Percentiles rank a stretch among this genome's conserved stretches.
These are phyloP conservation scores for Trichogramma pretiosum DNA, from an alignment of 1,140 invertebrate genomes.

Conservation along the genomic window DNA sequence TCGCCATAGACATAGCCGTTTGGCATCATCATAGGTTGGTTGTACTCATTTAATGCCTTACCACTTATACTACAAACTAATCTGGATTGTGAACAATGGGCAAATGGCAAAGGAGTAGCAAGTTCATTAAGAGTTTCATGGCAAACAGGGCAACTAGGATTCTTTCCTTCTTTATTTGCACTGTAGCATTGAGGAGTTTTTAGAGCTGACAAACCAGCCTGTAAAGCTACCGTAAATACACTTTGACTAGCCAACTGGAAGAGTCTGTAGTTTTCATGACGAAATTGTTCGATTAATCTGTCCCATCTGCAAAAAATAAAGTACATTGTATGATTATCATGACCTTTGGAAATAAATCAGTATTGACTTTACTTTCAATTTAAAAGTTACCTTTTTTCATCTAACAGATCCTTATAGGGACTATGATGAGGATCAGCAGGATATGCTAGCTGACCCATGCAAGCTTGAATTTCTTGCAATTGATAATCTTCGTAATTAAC, in stretches of 20 bases:
- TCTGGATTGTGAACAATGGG: slow-evolving; percentile 91
- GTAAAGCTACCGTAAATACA: slow-evolving; percentile 82
- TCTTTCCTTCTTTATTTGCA: slow-evolving; percentile 53
- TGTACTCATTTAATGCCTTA: slow-evolving; percentile 91
- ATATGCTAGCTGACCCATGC: slow-evolving; percentile 92
- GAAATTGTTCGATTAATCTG: slow-evolving; percentile 79
- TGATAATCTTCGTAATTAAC: slow-evolving; percentile 79
- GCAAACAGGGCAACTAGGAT: slow-evolving; percentile 90
- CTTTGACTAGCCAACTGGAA: slow-evolving; percentile 88
- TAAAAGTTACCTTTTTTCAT: slow-evolving; percentile 42
- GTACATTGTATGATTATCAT: background rate
- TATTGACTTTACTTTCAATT: slow-evolving; percentile 7
- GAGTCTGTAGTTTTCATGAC: slow-evolving; percentile 86
- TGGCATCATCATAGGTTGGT: slow-evolving; percentile 95
- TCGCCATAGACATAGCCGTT: slow-evolving; percentile 98
- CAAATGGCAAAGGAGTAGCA: slow-evolving; percentile 80
- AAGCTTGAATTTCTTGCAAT: slow-evolving; percentile 78
- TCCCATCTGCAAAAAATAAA: slow-evolving; percentile 57
- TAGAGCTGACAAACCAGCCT: slow-evolving; percentile 87
- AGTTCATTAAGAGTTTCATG: slow-evolving; percentile 78
- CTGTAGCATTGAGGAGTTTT: slow-evolving; percentile 87
- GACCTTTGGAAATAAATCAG: no score
- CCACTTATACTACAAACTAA: slow-evolving; percentile 88
- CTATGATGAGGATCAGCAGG: slow-evolving; percentile 67
- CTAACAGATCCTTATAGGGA: slow-evolving; percentile 62